Conservation (phyloP, 2,113 vertebrate species). For the Megalops atlanticus region DNA sequence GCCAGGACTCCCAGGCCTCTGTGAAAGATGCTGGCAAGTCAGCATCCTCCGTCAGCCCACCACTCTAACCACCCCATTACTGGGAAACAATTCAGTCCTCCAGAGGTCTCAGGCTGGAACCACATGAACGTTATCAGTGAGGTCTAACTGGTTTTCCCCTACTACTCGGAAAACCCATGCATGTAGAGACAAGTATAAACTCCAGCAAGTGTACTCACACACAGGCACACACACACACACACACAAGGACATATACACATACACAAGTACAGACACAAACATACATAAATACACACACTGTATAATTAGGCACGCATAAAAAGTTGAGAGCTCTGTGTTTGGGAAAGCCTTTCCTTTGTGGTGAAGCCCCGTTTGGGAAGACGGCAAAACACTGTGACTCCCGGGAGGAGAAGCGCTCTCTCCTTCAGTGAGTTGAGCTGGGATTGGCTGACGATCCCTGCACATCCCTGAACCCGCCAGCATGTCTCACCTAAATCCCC, state of each 20-base stretch:
- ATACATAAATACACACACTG: slow-evolving; percentile 55
- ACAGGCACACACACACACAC: slow-evolving; percentile 3
- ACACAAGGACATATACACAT: background rate
- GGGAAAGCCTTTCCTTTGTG: background rate
- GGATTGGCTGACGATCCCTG: no score
- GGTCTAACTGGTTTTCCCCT: slow-evolving; percentile 21
- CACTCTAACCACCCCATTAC: background rate
- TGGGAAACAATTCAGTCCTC: background rate
- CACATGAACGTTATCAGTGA: background rate
- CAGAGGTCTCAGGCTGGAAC: background rate
- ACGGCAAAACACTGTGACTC: background rate
- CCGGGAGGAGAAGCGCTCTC: background rate
- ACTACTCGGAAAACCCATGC: background rate
- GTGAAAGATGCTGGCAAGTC: slow-evolving; percentile 51
- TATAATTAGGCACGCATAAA: slow-evolving; percentile 64
- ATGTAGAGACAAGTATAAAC: background rate
- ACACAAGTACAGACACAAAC: background rate
- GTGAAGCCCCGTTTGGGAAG: background rate
- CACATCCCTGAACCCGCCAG: no score
- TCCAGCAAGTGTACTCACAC: background rate
- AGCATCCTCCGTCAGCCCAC: no score
- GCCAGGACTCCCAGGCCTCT: slow-evolving; percentile 34
- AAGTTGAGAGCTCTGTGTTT: slow-evolving; percentile 38
- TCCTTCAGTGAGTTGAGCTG: no score
- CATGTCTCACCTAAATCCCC: no score